Base-by-base conservation (phyloP, 2,888 invertebrate species). In the Neria commutata region DNA sequence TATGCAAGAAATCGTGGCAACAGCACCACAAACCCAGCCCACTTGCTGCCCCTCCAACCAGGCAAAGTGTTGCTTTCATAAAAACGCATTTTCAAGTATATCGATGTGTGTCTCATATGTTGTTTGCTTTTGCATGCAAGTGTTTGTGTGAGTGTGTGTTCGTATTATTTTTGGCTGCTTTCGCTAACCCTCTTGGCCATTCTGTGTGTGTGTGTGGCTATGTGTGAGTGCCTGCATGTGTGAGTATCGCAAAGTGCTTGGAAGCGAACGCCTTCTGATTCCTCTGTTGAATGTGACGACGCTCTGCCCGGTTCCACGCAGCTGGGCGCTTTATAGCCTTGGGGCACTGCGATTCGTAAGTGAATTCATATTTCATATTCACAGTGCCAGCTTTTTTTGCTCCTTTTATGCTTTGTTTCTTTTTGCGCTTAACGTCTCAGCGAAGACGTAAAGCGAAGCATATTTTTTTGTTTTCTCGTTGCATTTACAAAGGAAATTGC, bases 291-390 rank as follows among this genome's bases (percentile, higher is more conserved):
- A n/a, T n/a, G n/a, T n/a, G n/a, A n/a, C n/a, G n/a, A 5, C 8
- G 16, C 21, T 10, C 11, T n/a, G 17, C 49, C 24, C 19, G 17
- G 47, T 23, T 33, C 33, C 52, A 34, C 24, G 57, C n/a, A 17
- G 50, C 53, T 56, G 46, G 49, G 29, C 52, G 64, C 78, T 71
- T 73, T 76, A 76, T 77, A 75, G 74, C 77, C 70, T 63, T 70
- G 67, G 72, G 76, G 67, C 70, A 69, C 68, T 70, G 71, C 68
- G 76, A 74, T 73, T 72, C 70, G 70, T 77, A 77, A 79, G 78
- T 75, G 74, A 76, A 77, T 74, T 77, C 77, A 77, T 77, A 79
- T 78, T 77, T 79, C 73, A 77, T 77, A 73, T 70, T 69, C 61
- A 67, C n/a, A n/a, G n/a, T n/a, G n/a, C n/a, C n/a, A n/a, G n/a